Base-by-base conservation (phyloP, 2,888 invertebrate genomes). In the Agriopis aurantiaria region DNA sequence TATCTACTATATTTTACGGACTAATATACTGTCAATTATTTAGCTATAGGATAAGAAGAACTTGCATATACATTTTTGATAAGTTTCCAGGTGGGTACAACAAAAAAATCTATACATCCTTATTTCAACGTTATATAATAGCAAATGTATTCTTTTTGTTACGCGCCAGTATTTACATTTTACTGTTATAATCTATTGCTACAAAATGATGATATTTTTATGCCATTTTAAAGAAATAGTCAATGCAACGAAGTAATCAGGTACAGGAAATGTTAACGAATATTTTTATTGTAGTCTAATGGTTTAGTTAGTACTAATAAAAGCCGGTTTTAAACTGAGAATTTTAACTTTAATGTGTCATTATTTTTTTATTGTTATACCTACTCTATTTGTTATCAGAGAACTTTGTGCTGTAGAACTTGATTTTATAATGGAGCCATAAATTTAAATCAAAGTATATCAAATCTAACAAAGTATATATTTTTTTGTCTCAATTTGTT, bases 191-290 rank as follows among this genome's bases (percentile, higher is more conserved):
- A 56, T 49, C 41, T 65, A 69, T 80, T 78, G 74, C 77, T 74
- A 65, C 58, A 70, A 56, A 79, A 75, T 61, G 79, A 75, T 76
- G 75, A 76, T 76, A 79, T 77, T 78, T 79, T 78, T 78, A 78
- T 77, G 75, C 79, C 76, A 73, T 75, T 77, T 75, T 76, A 65
- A 74, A 70, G 77, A 81, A 78, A 81, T 82, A 85, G 82, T 82
- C 81, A 84, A 87, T 85, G 85, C 89, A 90, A 90, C 89, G 89
- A 89, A 89, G 85, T 82, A 83, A 81, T 80, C 85, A 84, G 82
- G 81, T 87, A 85, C 87, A 86, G 85, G 84, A 82, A 81, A 78
- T 74, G 78, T 79, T 69, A 85, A 80, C 81, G 82, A 85, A 86
- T 78, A 79, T 79, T 82, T 85, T 78, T 80, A 80, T 78, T 75